Evolutionary conservation across 2,797 vertebrate species (phyloP).

Genomic region (Lacerta bilineata): DNA sequence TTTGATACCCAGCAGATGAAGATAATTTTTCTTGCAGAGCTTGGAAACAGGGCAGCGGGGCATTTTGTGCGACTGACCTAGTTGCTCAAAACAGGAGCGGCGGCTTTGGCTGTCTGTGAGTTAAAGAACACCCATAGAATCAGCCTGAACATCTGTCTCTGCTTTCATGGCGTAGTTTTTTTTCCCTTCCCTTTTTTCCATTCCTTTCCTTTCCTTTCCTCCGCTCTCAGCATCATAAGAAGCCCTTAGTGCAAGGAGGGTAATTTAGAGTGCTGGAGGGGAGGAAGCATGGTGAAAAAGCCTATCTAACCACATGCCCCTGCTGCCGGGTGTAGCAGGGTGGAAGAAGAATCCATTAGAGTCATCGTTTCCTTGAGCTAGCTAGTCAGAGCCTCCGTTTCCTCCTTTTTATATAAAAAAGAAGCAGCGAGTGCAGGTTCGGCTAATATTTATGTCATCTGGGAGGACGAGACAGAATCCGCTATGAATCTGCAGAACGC

Average conservation of each 20-base stretch:
- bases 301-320: not conserved
- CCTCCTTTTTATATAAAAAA: not conserved
- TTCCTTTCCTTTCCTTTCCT: too few relatives aligned
- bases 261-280: not conserved
- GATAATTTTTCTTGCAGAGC: not conserved
- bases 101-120: not conserved
- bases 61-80: slow-evolving; percentile 4
- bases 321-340: not conserved
- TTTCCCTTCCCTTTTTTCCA: too few relatives aligned
- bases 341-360: slow-evolving; percentile 1
- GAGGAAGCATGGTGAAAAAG: not conserved
- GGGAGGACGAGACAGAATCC: not conserved
- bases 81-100: not conserved
- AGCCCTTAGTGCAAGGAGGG: not conserved
- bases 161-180: not conserved
- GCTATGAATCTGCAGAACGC: slow-evolving; percentile 20
- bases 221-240: not conserved
- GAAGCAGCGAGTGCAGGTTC: not conserved
- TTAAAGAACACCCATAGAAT: not conserved
- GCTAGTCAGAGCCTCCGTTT: not conserved
- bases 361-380: not conserved
- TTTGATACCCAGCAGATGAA: not conserved
- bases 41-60: not conserved
- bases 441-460: slow-evolving; percentile 19
- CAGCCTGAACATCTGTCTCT: not conserved